Evolutionary conservation across 2,113 vertebrate genomes (phyloP), one percentile per base, ranked within the genome.

Genomic region (Peromyscus leucopus): DNA sequence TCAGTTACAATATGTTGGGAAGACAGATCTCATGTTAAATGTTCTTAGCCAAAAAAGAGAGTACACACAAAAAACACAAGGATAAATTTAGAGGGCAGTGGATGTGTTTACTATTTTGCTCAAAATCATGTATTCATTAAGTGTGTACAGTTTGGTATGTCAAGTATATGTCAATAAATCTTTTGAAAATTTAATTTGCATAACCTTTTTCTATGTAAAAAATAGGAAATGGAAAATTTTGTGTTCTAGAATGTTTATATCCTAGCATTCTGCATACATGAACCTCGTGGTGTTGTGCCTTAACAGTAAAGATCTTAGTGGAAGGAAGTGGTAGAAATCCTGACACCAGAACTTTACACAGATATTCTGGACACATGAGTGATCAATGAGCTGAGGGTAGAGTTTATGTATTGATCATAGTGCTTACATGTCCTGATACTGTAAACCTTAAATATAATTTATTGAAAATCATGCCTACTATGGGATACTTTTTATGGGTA

Each of bases 371-470:
- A 88, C 71, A 78, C 17, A 21, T n/a, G 33, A 28, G 21, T 21
- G 33, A 17, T 83, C 79, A 5, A 12, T 39, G 10, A 83, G 36
- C 11, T 79, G 24, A 78, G 84, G 21, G 36, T 82, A 61, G 76
- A 78, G 3, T 90, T 85, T 88, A 93, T 17, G 0, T 69, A 26
- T 78, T 28, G 51, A 1, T 72, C 39, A 78, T 72, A 93, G 13
- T 80, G 83, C 33, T 67, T 65, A 79, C 6, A 82, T 89, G 21
- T 39, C 3, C 69, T 85, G 7, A 9, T 67, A 36, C 36, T 78
- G 0, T 51, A 65, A 89, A 82, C 24, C 7, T 92, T 88, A 51
- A 84, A 84, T 95, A 36, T 13, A 94, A 59, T 91, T 90, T 93
- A 72, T 75, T 26, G 36, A 69, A 90, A 88, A 63, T 17, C 17